A percentile compares a stretch with the other conserved stretches of the same genome.
phyloP scores from a whole-genome alignment of 2,888 invertebrate genomes.

The Drosophila trichaetosa region DNA sequence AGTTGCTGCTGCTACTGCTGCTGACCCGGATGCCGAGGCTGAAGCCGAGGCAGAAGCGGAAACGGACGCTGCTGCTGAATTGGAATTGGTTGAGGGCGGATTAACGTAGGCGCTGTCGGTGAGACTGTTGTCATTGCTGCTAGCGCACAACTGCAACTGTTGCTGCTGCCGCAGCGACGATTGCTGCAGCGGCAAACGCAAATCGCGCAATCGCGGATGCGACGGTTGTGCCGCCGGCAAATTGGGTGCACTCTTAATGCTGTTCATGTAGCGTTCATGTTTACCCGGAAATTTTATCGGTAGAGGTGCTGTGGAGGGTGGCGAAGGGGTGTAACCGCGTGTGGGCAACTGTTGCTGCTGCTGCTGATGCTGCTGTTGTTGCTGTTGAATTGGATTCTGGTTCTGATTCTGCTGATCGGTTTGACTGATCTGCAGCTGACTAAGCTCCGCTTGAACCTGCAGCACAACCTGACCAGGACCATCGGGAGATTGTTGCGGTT shows the following conservation, averaged over 20 bases:
- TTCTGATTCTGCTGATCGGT: slow-evolving; percentile 84
- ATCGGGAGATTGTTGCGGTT: slow-evolving; percentile 44
- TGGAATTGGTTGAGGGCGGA: slow-evolving; percentile 79
- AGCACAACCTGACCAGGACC: slow-evolving; percentile 60
- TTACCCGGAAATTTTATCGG: slow-evolving; percentile 92
- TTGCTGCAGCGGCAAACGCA: slow-evolving; percentile 90
- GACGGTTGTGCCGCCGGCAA: slow-evolving; percentile 89
- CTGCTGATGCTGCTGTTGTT: slow-evolving; percentile 18
- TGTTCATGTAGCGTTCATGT: slow-evolving; percentile 89
- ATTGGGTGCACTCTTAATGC: slow-evolving; percentile 93
- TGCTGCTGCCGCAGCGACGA: slow-evolving; percentile 86
- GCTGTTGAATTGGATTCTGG: slow-evolving; percentile 27
- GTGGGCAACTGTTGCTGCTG: slow-evolving; percentile 86
- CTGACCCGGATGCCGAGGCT: slow-evolving; percentile 39
- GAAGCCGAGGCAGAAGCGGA: slow-evolving; percentile 52
- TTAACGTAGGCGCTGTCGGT: slow-evolving; percentile 83
- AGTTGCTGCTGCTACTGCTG: slow-evolving; percentile 63
- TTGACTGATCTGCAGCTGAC: slow-evolving; percentile 87
- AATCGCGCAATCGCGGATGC: slow-evolving; percentile 90
- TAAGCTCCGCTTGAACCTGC: slow-evolving; percentile 86
- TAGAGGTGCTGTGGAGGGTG: slow-evolving; percentile 93
- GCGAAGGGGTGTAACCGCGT: slow-evolving; percentile 91
- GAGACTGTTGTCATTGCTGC: slow-evolving; percentile 83
- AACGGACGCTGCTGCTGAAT: slow-evolving; percentile 58
- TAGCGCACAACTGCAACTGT: slow-evolving; percentile 61